phyloP scores from a whole-genome alignment of 2,113 vertebrate genomes.

The Xenopus laevis region DNA sequence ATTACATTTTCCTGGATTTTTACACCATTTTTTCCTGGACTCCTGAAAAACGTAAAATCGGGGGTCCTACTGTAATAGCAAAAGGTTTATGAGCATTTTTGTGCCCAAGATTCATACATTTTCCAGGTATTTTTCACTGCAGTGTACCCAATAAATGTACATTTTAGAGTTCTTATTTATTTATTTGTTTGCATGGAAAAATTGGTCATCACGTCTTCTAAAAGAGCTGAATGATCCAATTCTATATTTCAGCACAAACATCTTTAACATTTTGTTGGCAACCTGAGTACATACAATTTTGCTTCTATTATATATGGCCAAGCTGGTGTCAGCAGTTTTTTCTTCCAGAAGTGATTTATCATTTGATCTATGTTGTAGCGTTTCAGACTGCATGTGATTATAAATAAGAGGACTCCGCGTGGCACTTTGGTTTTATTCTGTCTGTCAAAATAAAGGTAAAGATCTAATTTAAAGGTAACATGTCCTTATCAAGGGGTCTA shows the following conservation, averaged over 20 bases:
- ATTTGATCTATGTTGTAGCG: constrained; percentile 9
- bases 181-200: no score
- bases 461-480: constrained; percentile 16
- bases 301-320: constrained; percentile 16
- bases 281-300: constrained; percentile 2
- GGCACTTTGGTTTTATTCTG: constrained; percentile 2
- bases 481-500: no score
- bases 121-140: no score
- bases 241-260: constrained; percentile 9
- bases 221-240: background rate
- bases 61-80: no score
- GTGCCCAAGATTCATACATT: no score
- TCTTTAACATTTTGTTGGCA: constrained; percentile 14
- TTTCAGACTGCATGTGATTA: constrained; percentile 25
- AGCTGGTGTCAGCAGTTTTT: constrained; percentile 22
- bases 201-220: background rate
- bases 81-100: no score
- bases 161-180: no score
- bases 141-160: no score
- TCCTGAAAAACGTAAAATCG: no score
- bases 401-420: constrained; percentile 6
- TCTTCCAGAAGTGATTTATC: constrained; percentile 28
- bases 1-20: no score
- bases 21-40: no score
- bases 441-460: constrained; percentile 13